Evolutionary conservation across 2,797 vertebrate genomes (phyloP).

Genomic region (Megalops cyprinoides): DNA sequence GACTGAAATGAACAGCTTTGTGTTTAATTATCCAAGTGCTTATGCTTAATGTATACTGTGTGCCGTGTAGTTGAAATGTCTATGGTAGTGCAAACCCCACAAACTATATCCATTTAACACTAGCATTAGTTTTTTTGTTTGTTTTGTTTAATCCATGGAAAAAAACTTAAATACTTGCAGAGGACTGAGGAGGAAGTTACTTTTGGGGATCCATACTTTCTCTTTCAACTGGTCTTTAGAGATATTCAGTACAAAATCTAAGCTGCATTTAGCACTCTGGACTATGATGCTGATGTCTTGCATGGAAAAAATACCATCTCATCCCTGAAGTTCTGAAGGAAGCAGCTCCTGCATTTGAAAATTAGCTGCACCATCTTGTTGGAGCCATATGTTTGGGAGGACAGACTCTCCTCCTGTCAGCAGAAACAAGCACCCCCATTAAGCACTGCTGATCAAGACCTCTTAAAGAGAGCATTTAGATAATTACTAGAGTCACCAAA

Average conservation of each 20-base stretch:
- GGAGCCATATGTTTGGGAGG: conserved; percentile 57
- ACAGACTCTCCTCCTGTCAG: conserved; percentile 65
- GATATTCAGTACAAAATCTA: background rate
- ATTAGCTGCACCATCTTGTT: background rate
- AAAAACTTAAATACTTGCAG: background rate
- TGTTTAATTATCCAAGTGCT: background rate
- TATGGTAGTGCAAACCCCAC: background rate
- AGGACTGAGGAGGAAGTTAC: no score
- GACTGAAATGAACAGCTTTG: background rate
- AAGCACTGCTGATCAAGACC: conserved; percentile 65
- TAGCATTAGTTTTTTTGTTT: background rate
- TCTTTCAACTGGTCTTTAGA: no score
- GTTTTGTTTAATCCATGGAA: background rate
- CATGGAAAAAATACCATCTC: background rate
- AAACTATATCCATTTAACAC: background rate
- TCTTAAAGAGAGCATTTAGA: conserved; percentile 73
- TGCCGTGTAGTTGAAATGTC: background rate
- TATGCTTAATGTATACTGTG: background rate
- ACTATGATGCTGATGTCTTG: background rate
- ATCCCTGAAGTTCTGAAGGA: background rate
- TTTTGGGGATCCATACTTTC: background rate
- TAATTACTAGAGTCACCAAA: conserved; percentile 67
- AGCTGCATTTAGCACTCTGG: background rate
- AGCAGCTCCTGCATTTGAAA: background rate
- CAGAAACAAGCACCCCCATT: conserved; percentile 58